Evolutionary conservation across 2,797 vertebrate genomes (phyloP).

Genomic region (Astyanax mexicanus): DNA sequence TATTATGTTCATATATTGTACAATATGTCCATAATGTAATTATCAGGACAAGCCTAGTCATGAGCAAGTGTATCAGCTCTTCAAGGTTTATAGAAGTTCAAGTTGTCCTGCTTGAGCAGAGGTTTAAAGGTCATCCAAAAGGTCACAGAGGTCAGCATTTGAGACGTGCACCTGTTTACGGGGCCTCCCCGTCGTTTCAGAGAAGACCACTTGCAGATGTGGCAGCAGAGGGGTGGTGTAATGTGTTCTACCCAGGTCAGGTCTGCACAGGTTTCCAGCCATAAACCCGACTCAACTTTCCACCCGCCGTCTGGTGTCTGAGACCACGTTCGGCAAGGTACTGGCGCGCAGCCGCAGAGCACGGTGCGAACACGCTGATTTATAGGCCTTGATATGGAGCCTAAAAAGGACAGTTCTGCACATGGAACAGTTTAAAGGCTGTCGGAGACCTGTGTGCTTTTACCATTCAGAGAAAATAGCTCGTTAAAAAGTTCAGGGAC

Average conservation of each 20-base stretch:
- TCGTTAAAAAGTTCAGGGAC: conserved; percentile 38
- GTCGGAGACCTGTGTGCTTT: conserved; percentile 47
- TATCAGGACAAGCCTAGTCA: no score
- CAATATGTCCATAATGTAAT: no score
- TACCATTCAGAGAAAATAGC: conserved; percentile 44
- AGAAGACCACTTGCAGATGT: conserved; percentile 71
- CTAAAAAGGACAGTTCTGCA: conserved; percentile 60
- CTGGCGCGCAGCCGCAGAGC: neutral
- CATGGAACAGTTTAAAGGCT: conserved; percentile 59
- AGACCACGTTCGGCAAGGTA: conserved; percentile 45
- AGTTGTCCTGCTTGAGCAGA: conserved; percentile 51
- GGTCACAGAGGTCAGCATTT: conserved; percentile 50
- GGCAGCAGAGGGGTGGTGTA: conserved; percentile 45
- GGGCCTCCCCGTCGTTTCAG: conserved; percentile 51
- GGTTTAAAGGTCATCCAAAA: conserved; percentile 55
- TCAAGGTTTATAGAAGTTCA: conserved; percentile 56
- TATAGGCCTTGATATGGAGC: conserved; percentile 59
- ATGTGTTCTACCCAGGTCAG: conserved; percentile 20
- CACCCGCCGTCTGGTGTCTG: conserved; percentile 32
- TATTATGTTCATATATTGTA: no score
- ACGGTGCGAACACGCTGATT: conserved; percentile 64
- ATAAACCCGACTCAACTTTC: conserved; percentile 47
- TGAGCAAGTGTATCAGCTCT: conserved; percentile 16
- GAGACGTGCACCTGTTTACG: conserved; percentile 72
- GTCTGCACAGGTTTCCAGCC: conserved; percentile 3